A percentile compares a stretch with the other conserved stretches of the same genome.
Conservation (phyloP, 1,140 invertebrate genomes). For the Trachymyrmex septentrionalis region DNA sequence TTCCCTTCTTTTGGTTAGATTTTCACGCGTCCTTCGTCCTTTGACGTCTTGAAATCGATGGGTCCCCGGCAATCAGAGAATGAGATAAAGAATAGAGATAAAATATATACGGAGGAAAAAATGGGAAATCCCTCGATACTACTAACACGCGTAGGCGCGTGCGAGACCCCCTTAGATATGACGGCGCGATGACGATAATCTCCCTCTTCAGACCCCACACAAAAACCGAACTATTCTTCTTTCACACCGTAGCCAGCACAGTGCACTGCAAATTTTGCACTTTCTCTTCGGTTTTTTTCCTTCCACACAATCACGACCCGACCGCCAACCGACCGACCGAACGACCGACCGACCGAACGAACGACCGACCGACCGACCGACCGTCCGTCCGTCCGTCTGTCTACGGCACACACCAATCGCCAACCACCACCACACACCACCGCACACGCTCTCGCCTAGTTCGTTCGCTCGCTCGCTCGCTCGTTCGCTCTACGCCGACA, state of each 20-base stretch:
- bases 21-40: constrained; percentile 71
- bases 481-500: constrained; percentile 71
- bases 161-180: constrained; percentile 72
- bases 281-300: constrained; percentile 57
- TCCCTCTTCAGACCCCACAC: constrained; percentile 50
- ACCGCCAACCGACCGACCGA: constrained; percentile 72
- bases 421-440: constrained; percentile 73
- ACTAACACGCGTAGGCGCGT: constrained; percentile 69
- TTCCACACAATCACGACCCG: constrained; percentile 71
- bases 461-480: constrained; percentile 63
- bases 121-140: constrained; percentile 66
- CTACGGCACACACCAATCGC: constrained; percentile 78
- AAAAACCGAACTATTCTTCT: constrained; percentile 39
- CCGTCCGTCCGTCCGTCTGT: constrained; percentile 76
- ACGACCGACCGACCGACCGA: constrained; percentile 70
- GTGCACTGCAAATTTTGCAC: constrained; percentile 71
- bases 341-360: constrained; percentile 60
- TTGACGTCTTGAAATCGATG: constrained; percentile 70
- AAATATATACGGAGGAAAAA: background rate
- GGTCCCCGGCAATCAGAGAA: constrained; percentile 61
- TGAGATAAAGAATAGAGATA: constrained; percentile 34
- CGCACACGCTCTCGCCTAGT: constrained; percentile 48
- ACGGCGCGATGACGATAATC: constrained; percentile 75
- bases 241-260: constrained; percentile 43
- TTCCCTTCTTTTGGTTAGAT: constrained; percentile 70